Evolutionary conservation across 1,140 invertebrate genomes (phyloP).

Genomic region (Pogonomyrmex barbatus): DNA sequence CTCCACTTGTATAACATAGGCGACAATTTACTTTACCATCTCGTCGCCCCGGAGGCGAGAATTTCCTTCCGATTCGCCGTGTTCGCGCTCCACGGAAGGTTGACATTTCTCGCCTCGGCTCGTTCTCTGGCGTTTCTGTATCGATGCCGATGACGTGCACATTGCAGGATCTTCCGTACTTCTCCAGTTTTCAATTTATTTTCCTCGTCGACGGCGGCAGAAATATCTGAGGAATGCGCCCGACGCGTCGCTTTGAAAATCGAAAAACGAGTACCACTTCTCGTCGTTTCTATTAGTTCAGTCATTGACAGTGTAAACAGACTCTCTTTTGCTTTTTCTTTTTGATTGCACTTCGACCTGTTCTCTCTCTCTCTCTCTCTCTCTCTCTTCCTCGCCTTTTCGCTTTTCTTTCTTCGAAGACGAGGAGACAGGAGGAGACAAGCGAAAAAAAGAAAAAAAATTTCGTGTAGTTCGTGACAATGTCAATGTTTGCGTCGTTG

Average conservation of each 20-base stretch:
- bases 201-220: neutral
- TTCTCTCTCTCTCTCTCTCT: conserved; percentile 9
- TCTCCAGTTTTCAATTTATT: conserved; percentile 47
- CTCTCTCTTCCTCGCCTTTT: conserved; percentile 12
- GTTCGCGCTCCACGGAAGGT: conserved; percentile 20
- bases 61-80: conserved; percentile 59
- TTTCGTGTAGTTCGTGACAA: conserved; percentile 78
- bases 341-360: conserved; percentile 40
- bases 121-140: neutral
- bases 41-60: conserved; percentile 42
- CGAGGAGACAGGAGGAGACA: neutral
- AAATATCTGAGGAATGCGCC: conserved; percentile 55
- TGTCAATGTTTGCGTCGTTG: conserved; percentile 81
- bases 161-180: conserved; percentile 29
- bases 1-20: conserved; percentile 65
- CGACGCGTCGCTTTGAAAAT: conserved; percentile 59
- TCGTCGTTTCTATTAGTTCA: conserved; percentile 77
- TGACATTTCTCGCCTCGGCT: conserved; percentile 31
- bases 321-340: conserved; percentile 56
- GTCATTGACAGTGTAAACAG: conserved; percentile 76
- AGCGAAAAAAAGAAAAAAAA: conserved; percentile 27
- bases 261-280: conserved; percentile 62
- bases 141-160: neutral
- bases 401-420: conserved; percentile 44
- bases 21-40: conserved; percentile 71